phyloP scores from a whole-genome alignment of 1,140 invertebrate genomes.

The Cydia strobilella region DNA sequence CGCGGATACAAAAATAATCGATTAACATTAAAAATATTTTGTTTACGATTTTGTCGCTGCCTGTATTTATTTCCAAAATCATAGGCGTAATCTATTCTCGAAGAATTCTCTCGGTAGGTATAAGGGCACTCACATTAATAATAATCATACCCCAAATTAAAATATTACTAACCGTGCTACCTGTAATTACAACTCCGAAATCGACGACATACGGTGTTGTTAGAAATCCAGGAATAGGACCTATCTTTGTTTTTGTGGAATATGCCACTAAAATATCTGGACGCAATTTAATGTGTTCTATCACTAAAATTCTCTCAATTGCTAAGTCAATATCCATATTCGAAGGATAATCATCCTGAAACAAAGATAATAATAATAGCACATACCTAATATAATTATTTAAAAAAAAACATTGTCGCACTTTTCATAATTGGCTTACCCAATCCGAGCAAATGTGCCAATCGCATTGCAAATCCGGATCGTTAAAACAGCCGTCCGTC shows the following conservation, averaged over 20 bases:
- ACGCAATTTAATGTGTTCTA: conserved; percentile 55
- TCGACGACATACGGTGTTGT: conserved; percentile 68
- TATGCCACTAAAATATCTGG: conserved; percentile 59
- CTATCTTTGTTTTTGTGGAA: conserved; percentile 47
- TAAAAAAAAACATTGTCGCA: too few species aligned
- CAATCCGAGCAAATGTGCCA: conserved; percentile 70
- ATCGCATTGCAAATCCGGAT: conserved; percentile 54
- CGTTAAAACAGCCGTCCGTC: conserved; percentile 66
- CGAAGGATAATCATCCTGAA: conserved; percentile 65
- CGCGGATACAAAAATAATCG: too few species aligned
- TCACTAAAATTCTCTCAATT: conserved; percentile 63
- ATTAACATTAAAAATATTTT: too few species aligned
- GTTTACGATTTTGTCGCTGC: too few species aligned
- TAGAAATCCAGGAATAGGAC: conserved; percentile 61
- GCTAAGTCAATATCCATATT: conserved; percentile 70
- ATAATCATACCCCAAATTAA: neutral
- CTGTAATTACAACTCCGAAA: conserved; percentile 70
- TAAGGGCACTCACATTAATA: neutral
- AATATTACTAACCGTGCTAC: conserved; percentile 55
- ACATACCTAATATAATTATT: conserved; percentile 9
- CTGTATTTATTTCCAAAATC: too few species aligned
- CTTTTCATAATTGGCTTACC: conserved; percentile 45
- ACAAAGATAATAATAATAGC: conserved; percentile 26
- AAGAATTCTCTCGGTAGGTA: too few species aligned
- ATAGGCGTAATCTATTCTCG: too few species aligned